A percentile compares a stretch with the other conserved stretches of the same genome.
These are phyloP conservation scores for Periplaneta americana DNA, from an alignment of 1,140 invertebrate species.

Conservation along the genomic window DNA sequence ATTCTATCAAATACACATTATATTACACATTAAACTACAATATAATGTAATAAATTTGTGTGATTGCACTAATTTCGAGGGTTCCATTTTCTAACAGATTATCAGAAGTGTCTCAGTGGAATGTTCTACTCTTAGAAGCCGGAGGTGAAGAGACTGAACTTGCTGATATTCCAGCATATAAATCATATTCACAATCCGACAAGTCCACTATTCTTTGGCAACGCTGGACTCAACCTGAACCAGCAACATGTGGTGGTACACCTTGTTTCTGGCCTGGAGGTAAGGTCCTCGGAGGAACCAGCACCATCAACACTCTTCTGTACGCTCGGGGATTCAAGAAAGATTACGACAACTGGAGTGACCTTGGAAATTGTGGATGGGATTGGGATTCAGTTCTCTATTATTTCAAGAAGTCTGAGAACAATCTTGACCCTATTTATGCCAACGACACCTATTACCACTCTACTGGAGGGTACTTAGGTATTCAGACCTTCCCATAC, in stretches of 20 bases:
- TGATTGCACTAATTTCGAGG: too few species aligned
- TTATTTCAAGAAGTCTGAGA: slow-evolving; percentile 49
- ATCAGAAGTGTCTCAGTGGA: slow-evolving; percentile 31
- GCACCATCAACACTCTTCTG: slow-evolving; percentile 57
- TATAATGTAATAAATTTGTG: too few species aligned
- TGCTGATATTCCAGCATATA: slow-evolving; percentile 1
- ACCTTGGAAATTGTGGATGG: slow-evolving; percentile 63
- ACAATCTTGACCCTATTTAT: slow-evolving; percentile 79
- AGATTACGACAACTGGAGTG: slow-evolving; percentile 83
- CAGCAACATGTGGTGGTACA: slow-evolving; percentile 7
- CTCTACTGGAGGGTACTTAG: slow-evolving; percentile 55
- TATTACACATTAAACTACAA: too few species aligned
- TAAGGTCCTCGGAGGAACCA: slow-evolving; percentile 51
- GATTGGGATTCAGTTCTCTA: not conserved
- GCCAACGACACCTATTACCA: slow-evolving; percentile 65
- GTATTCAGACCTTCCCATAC: slow-evolving; percentile 78
- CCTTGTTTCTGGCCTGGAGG: slow-evolving; percentile 38
- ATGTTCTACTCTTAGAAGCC: slow-evolving; percentile 44
- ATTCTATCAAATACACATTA: too few species aligned
- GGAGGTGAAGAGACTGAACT: slow-evolving; percentile 28
- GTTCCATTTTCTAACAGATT: slow-evolving; percentile 21
- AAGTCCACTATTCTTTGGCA: not conserved
- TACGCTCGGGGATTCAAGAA: slow-evolving; percentile 55
- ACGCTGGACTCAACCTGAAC: not conserved
- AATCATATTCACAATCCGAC: not conserved